A percentile compares a stretch with the other conserved stretches of the same genome.
phyloP scores from a whole-genome alignment of 2,797 vertebrate species.

The Eulemur rubriventer region DNA sequence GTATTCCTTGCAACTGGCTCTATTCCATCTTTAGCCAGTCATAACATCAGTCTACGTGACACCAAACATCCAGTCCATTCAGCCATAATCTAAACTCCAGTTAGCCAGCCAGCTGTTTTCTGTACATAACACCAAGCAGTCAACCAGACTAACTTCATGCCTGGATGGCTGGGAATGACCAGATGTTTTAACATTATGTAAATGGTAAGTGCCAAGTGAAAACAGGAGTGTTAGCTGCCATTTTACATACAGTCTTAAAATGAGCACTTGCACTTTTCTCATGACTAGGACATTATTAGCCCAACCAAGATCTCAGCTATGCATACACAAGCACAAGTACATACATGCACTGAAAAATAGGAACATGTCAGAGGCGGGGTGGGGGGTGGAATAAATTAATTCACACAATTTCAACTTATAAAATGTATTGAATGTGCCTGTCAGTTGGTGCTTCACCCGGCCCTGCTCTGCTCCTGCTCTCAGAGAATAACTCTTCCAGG shows the following conservation, averaged over 20 bases:
- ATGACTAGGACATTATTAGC: neutral
- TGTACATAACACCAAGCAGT: constrained; percentile 40
- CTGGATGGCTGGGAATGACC: neutral
- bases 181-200: constrained; percentile 51
- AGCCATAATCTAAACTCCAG: constrained; percentile 52
- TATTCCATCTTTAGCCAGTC: constrained; percentile 43
- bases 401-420: neutral
- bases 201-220: constrained; percentile 44
- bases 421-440: neutral
- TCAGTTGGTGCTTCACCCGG: neutral
- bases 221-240: constrained; percentile 6
- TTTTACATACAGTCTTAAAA: constrained; percentile 24
- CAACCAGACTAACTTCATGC: constrained; percentile 21
- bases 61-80: constrained; percentile 43
- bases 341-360: neutral
- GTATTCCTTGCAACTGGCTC: constrained; percentile 6
- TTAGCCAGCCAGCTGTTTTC: constrained; percentile 62
- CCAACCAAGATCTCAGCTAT: neutral
- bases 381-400: neutral
- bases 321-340: neutral
- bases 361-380: neutral
- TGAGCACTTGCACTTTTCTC: neutral
- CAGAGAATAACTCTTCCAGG: neutral
- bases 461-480: neutral
- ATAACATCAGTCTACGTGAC: constrained; percentile 54